These are phyloP conservation scores for Meteorus sp. DNA, from an alignment of 1,140 invertebrate species.

Conservation along the genomic window DNA sequence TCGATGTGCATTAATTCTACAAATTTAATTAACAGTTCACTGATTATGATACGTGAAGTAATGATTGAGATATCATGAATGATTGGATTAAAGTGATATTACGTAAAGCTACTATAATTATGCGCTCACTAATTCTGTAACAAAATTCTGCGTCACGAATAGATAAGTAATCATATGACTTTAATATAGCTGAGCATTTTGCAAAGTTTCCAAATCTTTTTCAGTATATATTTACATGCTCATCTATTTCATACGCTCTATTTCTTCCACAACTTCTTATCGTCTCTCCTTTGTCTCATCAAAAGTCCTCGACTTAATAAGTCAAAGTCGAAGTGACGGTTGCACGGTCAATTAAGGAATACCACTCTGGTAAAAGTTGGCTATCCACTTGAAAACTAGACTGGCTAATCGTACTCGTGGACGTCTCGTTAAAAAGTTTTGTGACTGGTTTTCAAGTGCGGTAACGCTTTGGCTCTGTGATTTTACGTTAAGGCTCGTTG, in stretches of 20 bases:
- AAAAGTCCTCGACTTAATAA: constrained; percentile 13
- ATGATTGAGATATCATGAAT: no score
- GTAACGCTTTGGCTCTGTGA: not conserved
- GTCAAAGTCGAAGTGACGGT: constrained; percentile 11
- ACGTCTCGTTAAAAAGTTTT: not conserved
- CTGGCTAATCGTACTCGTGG: constrained; percentile 1
- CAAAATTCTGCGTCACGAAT: constrained; percentile 16
- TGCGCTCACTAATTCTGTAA: constrained; percentile 4
- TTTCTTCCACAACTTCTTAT: not conserved
- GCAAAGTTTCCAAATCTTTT: not conserved
- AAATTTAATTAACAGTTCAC: no score
- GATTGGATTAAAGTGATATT: not conserved
- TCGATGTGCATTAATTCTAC: no score
- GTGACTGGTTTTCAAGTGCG: not conserved
- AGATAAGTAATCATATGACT: constrained; percentile 23
- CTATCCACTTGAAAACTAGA: not conserved
- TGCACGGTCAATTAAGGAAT: constrained; percentile 8
- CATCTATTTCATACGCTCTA: not conserved
- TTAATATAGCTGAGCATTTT: constrained; percentile 1
- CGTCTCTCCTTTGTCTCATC: not conserved
- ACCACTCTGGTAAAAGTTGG: not conserved
- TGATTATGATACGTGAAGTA: no score
- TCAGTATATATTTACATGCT: constrained; percentile 4
- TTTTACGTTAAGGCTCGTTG: not conserved
- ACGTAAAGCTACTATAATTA: constrained; percentile 3